Evolutionary conservation across 2,888 invertebrate species (phyloP).

Genomic region (Euzophera pinguis): DNA sequence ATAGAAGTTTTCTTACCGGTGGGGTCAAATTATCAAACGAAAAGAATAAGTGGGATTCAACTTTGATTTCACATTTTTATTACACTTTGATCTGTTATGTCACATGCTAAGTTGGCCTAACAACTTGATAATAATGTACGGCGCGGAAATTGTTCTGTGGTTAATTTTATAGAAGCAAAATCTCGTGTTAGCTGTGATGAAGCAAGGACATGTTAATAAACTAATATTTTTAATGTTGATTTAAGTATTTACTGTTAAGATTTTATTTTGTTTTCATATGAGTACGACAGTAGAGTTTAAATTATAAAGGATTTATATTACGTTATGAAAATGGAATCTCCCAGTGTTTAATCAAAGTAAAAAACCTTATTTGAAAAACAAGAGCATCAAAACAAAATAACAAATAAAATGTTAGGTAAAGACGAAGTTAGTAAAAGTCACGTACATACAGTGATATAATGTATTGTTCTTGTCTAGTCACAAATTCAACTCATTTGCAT

Average conservation of each 20-base stretch:
- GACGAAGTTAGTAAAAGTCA: neutral
- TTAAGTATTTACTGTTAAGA: no score
- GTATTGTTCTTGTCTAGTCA: neutral
- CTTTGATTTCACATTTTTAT: neutral
- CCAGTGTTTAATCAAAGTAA: no score
- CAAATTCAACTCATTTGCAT: neutral
- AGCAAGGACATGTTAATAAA: no score
- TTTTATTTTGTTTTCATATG: no score
- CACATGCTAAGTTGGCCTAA: conserved; percentile 20
- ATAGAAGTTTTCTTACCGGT: no score
- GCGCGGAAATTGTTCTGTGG: conserved; percentile 19
- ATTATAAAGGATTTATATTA: no score
- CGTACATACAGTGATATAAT: neutral
- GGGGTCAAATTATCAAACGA: no score
- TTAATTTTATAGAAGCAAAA: conserved; percentile 14
- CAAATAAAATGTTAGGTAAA: neutral
- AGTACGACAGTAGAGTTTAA: no score
- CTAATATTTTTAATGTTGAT: no score
- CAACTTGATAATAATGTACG: conserved; percentile 12
- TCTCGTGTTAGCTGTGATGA: neutral
- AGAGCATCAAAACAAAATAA: neutral
- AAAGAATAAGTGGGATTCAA: neutral
- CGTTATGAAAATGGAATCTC: no score
- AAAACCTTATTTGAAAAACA: neutral
- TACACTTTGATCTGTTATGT: conserved; percentile 7